phyloP scores from a whole-genome alignment of 2,888 invertebrate species.

The Doris montereyensis region DNA sequence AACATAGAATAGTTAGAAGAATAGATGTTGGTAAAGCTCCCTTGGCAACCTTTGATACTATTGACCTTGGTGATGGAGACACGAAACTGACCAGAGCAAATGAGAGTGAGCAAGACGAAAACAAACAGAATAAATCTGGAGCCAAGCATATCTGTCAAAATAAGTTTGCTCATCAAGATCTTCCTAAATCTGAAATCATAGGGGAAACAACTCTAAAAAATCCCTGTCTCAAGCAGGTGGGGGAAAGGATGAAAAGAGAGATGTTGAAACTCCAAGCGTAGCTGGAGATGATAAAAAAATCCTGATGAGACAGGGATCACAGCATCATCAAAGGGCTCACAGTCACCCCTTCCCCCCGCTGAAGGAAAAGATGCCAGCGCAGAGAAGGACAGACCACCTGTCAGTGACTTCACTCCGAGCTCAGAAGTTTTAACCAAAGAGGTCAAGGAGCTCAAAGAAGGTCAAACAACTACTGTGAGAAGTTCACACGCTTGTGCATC shows the following conservation, averaged over 20 bases:
- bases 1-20: constrained; percentile 40
- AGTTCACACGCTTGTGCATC: not conserved
- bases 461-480: too few relatives aligned
- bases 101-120: too few relatives aligned
- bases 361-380: not conserved
- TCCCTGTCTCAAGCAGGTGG: constrained; percentile 42
- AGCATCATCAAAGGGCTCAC: too few relatives aligned
- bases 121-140: too few relatives aligned
- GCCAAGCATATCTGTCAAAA: too few relatives aligned
- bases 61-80: constrained; percentile 60
- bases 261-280: not conserved
- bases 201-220: constrained; percentile 40
- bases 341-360: not conserved
- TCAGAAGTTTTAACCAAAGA: too few relatives aligned
- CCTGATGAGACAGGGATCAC: too few relatives aligned
- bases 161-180: too few relatives aligned
- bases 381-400: not conserved
- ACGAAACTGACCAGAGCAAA: too few relatives aligned
- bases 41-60: constrained; percentile 66
- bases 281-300: too few relatives aligned
- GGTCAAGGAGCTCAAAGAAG: too few relatives aligned
- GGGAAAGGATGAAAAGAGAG: constrained; percentile 30
- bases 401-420: too few relatives aligned
- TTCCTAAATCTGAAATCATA: constrained; percentile 38
- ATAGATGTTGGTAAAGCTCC: constrained; percentile 53